Evolutionary conservation across 2,797 vertebrate species (phyloP).

Genomic region (Novumbra hubbsi): DNA sequence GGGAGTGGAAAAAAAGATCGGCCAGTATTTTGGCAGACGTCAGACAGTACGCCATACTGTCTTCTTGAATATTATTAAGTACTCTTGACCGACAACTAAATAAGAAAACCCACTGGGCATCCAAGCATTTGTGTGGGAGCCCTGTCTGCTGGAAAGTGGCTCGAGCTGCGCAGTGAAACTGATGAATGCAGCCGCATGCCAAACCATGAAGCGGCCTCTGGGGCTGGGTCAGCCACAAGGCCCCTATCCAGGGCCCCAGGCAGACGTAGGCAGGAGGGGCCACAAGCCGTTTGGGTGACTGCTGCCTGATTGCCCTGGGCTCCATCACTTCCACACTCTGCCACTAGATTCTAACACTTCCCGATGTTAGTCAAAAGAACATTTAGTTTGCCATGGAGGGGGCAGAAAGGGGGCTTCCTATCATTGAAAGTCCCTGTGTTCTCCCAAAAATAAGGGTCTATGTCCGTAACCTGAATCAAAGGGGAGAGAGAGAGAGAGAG

Average conservation of each 20-base stretch:
- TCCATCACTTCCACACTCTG: slow-evolving; percentile 34
- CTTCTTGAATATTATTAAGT: slow-evolving; percentile 77
- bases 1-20: slow-evolving; percentile 22
- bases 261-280: slow-evolving; percentile 44
- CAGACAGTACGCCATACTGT: slow-evolving; percentile 65
- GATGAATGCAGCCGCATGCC: slow-evolving; percentile 53
- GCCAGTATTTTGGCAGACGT: slow-evolving; percentile 50
- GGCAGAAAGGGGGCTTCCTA: neutral
- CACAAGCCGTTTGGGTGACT: slow-evolving; percentile 41
- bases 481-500: neutral
- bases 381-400: slow-evolving; percentile 7
- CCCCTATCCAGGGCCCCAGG: slow-evolving; percentile 66
- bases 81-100: slow-evolving; percentile 74
- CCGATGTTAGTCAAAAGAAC: slow-evolving; percentile 24
- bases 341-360: slow-evolving; percentile 41
- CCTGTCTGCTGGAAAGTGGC: slow-evolving; percentile 74
- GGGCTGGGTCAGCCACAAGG: slow-evolving; percentile 71
- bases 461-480: neutral
- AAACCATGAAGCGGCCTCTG: slow-evolving; percentile 76
- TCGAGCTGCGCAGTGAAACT: slow-evolving; percentile 48
- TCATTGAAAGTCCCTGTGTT: neutral
- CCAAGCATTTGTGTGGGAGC: slow-evolving; percentile 76
- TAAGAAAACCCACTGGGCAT: slow-evolving; percentile 70
- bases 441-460: neutral
- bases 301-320: slow-evolving; percentile 48